These are phyloP conservation scores for Chrysaora quinquecirrha DNA, from an alignment of 30 jellyfish, hydroid and myxozoan species.

Conservation along the genomic window DNA sequence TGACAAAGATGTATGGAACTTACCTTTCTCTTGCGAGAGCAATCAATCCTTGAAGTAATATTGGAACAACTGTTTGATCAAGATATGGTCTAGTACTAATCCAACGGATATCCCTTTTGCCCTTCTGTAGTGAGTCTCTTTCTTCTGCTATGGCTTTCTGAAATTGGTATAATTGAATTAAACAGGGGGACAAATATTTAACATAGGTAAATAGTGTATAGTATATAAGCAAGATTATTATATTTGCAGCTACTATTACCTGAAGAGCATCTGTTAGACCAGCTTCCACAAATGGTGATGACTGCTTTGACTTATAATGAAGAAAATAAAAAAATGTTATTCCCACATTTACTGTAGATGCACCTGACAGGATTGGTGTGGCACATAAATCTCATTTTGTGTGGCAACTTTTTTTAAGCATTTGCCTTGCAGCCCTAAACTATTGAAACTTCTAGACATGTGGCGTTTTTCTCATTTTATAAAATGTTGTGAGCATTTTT, in stretches of 20 bases:
- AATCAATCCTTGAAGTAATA: conserved; percentile 88
- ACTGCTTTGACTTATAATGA: not conserved
- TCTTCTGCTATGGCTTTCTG: conserved; percentile 88
- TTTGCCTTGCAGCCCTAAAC: too few species aligned
- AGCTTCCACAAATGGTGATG: conserved; percentile 57
- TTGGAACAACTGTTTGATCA: conserved; percentile 97
- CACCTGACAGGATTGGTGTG: too few species aligned
- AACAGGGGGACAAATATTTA: not conserved
- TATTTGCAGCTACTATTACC: conserved; percentile 17
- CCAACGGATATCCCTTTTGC: conserved; percentile 77
- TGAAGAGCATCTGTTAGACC: conserved; percentile 74
- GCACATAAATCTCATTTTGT: too few species aligned
- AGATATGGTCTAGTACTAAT: conserved; percentile 89
- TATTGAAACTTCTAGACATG: too few species aligned
- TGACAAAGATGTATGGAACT: not conserved
- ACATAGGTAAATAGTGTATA: not conserved
- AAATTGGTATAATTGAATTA: not conserved
- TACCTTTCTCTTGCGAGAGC: conserved; percentile 96
- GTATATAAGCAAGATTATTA: not conserved
- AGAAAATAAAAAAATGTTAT: too few species aligned
- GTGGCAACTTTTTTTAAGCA: too few species aligned
- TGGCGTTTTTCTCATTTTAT: too few species aligned
- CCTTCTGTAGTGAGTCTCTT: conserved; percentile 49
- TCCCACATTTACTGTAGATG: too few species aligned
- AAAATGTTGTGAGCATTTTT: too few species aligned